Conservation (phyloP, 2,797 vertebrate genomes). For the Poecilia wingei region DNA sequence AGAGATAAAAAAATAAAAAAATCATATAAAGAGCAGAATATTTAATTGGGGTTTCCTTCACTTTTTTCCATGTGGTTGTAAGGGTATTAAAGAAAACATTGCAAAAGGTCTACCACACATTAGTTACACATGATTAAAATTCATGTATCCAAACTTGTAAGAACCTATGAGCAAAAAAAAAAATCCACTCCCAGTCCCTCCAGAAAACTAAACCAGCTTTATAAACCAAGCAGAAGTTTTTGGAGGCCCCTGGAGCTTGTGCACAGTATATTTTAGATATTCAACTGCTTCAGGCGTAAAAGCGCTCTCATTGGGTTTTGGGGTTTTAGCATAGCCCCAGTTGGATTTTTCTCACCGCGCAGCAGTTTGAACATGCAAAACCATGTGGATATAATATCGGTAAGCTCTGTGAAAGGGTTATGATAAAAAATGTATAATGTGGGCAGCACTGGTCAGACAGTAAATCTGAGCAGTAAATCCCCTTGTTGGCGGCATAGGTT, state of each 20-base stretch:
- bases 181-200: neutral
- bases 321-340: neutral
- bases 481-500: neutral
- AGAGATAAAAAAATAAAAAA: neutral
- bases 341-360: neutral
- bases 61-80: neutral
- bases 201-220: slow-evolving; percentile 3
- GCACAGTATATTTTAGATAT: slow-evolving; percentile 10
- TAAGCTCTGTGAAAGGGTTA: neutral
- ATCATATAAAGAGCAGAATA: neutral
- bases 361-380: neutral
- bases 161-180: neutral
- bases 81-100: neutral
- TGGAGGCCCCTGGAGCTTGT: neutral
- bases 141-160: neutral
- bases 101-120: neutral
- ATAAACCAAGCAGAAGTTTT: slow-evolving; percentile 2
- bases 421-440: neutral
- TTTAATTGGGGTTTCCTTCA: neutral
- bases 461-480: neutral
- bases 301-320: neutral
- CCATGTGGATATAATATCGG: neutral
- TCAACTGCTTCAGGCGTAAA: neutral
- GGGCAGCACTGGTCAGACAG: neutral
- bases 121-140: neutral